Evolutionary conservation across 2,113 vertebrate species (phyloP), one percentile per base, ranked within the genome.

Genomic region (Rhinoptilus africanus): DNA sequence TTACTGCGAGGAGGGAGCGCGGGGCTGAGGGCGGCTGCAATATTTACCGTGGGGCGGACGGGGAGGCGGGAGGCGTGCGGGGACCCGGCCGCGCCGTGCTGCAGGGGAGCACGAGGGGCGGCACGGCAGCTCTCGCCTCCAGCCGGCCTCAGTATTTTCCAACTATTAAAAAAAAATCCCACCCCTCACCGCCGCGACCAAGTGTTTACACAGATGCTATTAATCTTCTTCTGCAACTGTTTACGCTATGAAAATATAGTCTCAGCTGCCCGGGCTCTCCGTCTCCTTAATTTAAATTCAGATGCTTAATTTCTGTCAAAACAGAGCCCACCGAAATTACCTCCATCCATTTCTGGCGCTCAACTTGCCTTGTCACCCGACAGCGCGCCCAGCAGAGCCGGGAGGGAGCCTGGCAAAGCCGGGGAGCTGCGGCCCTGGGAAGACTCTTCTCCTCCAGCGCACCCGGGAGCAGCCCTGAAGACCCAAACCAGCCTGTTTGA

Each of bases 1-100:
- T 98, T 98, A 98, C 98, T 96, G 98, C 68, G 3, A 96, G 92
- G 43, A 86, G 84, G 88, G 91, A 95, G 81, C 92, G 87, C 37
- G 67, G 94, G 95, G 88, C 96, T 43, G 88, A 87, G 94, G 95
- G 79, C 6, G 84, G 73, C 95, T 96, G 96, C 64, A 90, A 85
- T 96, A 97, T 97, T 97, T 97, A 92, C 98, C 86, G 82, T 37
- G 95, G 97, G 93, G 84, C 78, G 41, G 32, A 75, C 51, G 4
- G 92, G 88, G 76, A 57, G 53, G 82, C 15, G 85, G 88, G 54
- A 80, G 90, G 93, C 41, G 88, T 48, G 28, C 10, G 14, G 41
- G 16, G 30, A 62, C 37, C 27, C 26, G 23, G 50, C 35, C 8
- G 34, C 41, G 23, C 23, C 1, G 26, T 3, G 34, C 16, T 14